phyloP scores from a whole-genome alignment of 2,888 invertebrate species.

The Dynastes grantii region DNA sequence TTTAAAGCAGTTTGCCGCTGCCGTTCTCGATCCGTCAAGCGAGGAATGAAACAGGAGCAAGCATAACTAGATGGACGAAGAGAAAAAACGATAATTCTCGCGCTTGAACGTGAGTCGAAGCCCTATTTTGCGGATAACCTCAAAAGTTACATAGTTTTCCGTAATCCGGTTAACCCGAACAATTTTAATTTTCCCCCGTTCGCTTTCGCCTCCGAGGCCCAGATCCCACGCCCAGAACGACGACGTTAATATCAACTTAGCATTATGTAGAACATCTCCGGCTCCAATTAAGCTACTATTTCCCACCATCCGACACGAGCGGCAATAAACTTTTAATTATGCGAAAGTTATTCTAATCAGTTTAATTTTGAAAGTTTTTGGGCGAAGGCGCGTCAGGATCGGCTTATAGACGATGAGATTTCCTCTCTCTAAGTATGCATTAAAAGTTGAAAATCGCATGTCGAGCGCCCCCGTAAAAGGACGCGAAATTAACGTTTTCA shows the following conservation, averaged over 20 bases:
- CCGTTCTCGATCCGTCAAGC: too few species aligned
- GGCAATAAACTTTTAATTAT: slow-evolving; percentile 46
- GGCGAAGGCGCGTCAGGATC: neutral
- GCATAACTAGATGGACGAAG: neutral
- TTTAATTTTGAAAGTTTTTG: slow-evolving; percentile 43
- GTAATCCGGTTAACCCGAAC: slow-evolving; percentile 42
- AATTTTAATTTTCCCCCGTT: slow-evolving; percentile 31
- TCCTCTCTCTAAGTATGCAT: neutral
- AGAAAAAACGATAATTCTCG: slow-evolving; percentile 18
- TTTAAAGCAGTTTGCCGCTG: neutral
- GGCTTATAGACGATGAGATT: slow-evolving; percentile 4
- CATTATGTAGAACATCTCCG: slow-evolving; percentile 45
- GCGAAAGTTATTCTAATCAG: slow-evolving; percentile 46
- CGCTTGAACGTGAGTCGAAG: slow-evolving; percentile 9
- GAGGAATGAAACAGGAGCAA: too few species aligned
- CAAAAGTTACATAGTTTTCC: slow-evolving; percentile 34
- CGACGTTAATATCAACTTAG: slow-evolving; percentile 44
- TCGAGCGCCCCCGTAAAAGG: neutral
- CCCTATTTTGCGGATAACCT: slow-evolving; percentile 35
- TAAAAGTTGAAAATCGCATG: slow-evolving; percentile 24
- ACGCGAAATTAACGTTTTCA: slow-evolving; percentile 14
- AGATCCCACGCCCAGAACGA: neutral
- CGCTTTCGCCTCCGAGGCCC: too few species aligned
- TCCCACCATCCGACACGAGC: slow-evolving; percentile 9
- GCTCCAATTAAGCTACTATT: slow-evolving; percentile 44